A percentile compares a stretch with the other conserved stretches of the same genome.
Evolutionary conservation across 2,888 invertebrate genomes (phyloP).

Genomic region (Drosophila mercatorum): DNA sequence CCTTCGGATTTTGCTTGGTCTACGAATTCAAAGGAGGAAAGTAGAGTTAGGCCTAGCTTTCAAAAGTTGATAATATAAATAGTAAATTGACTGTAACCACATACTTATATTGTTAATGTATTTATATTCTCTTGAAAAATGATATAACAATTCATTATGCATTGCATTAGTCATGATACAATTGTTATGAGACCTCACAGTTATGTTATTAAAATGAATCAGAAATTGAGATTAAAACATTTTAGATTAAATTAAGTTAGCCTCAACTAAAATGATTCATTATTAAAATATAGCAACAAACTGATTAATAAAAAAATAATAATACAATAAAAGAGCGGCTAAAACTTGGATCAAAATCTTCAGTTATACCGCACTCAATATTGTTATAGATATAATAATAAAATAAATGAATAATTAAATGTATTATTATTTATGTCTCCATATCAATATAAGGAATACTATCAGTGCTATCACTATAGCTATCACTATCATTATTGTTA

Average conservation of each 20-base stretch:
- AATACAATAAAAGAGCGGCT: neutral
- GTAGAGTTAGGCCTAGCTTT: neutral
- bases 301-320: neutral
- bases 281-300: neutral
- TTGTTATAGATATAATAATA: too few relatives aligned
- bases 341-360: too few relatives aligned
- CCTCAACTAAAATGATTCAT: neutral
- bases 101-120: neutral
- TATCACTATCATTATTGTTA: neutral
- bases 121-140: neutral
- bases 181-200: neutral
- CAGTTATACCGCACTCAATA: too few relatives aligned
- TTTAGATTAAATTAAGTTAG: neutral
- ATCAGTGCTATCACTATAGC: too few relatives aligned
- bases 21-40: slow-evolving; percentile 74
- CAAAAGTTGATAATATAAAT: neutral
- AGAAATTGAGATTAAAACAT: neutral
- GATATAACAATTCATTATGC: neutral
- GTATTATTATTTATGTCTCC: too few relatives aligned
- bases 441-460: too few relatives aligned
- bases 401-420: too few relatives aligned
- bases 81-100: neutral
- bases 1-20: slow-evolving; percentile 89
- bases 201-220: neutral
- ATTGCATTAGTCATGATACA: neutral